Percentiles rank a stretch among this genome's conserved stretches.
Conservation (phyloP, 1,140 invertebrate species). For the Calephelis nemesis region DNA sequence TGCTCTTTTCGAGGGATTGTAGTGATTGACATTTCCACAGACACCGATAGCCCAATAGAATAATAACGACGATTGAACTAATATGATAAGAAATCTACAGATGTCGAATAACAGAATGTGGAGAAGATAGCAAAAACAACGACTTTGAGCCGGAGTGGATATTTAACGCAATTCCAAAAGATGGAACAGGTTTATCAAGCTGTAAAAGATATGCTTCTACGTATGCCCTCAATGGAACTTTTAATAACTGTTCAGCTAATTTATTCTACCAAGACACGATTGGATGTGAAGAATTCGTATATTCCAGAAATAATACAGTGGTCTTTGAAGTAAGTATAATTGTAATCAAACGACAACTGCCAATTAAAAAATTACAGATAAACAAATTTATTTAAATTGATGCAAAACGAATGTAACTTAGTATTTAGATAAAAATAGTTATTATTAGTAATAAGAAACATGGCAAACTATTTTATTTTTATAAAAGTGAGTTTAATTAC, state of each 20-base stretch:
- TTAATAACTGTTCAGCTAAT: conserved; percentile 45
- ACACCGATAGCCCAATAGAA: too few relatives aligned
- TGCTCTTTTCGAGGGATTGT: too few relatives aligned
- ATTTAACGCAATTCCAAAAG: conserved; percentile 51
- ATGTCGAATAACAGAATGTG: conserved; percentile 66
- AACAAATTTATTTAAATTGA: too few relatives aligned
- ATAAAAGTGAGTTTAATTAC: too few relatives aligned
- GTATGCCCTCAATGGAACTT: conserved; percentile 33
- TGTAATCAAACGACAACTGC: not conserved
- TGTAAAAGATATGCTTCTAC: conserved; percentile 49
- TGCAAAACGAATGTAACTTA: too few relatives aligned
- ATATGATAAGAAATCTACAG: conserved; percentile 39
- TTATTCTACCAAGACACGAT: conserved; percentile 43
- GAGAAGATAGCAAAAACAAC: conserved; percentile 37
- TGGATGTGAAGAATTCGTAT: conserved; percentile 56
- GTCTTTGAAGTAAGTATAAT: conserved; percentile 61
- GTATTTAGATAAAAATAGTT: too few relatives aligned
- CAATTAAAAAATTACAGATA: not conserved
- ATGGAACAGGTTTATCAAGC: conserved; percentile 16
- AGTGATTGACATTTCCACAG: too few relatives aligned
- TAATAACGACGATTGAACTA: not conserved
- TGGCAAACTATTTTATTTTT: too few relatives aligned
- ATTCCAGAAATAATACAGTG: conserved; percentile 56
- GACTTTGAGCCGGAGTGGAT: conserved; percentile 54
- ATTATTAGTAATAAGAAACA: too few relatives aligned